These are phyloP conservation scores for Staurois parvus DNA, from an alignment of 2,797 vertebrate genomes.

Conservation along the genomic window DNA sequence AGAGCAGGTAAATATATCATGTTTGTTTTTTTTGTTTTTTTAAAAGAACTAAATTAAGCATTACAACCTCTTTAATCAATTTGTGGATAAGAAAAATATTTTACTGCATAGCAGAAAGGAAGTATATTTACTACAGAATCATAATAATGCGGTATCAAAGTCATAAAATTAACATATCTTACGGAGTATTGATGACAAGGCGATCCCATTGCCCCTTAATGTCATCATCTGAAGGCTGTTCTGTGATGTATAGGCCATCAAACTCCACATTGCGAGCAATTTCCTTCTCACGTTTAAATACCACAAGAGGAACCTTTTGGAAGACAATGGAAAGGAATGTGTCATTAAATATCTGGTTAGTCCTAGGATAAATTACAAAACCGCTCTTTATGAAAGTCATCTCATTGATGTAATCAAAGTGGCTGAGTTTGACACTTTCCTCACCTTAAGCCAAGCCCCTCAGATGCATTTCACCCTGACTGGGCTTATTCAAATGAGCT, in stretches of 20 bases:
- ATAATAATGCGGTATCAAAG: not conserved
- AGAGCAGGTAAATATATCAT: too few relatives aligned
- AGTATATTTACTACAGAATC: not conserved
- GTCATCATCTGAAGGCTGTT: constrained; percentile 97
- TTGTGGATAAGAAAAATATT: too few relatives aligned
- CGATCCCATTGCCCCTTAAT: constrained; percentile 99
- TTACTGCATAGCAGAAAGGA: too few relatives aligned
- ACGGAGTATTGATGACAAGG: constrained; percentile 97
- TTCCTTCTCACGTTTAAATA: constrained; percentile 98
- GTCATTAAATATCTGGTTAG: constrained; percentile 10
- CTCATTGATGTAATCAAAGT: too few relatives aligned
- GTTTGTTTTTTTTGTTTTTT: too few relatives aligned
- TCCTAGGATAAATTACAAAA: not conserved
- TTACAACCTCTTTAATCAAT: too few relatives aligned
- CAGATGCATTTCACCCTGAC: too few relatives aligned
- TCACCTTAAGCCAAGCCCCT: too few relatives aligned
- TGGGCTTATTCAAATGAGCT: too few relatives aligned
- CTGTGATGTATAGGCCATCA: constrained; percentile 97
- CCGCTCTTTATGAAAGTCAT: too few relatives aligned
- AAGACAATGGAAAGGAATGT: constrained; percentile 32
- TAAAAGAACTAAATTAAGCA: too few relatives aligned
- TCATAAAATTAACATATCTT: constrained; percentile 67
- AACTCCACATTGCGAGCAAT: constrained; percentile 97
- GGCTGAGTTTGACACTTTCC: too few relatives aligned
- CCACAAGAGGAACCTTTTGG: constrained; percentile 91